Evolutionary conservation across 92 coral and sea anemone genomes (phyloP).

Genomic region (Zoanthus sansibaricus): DNA sequence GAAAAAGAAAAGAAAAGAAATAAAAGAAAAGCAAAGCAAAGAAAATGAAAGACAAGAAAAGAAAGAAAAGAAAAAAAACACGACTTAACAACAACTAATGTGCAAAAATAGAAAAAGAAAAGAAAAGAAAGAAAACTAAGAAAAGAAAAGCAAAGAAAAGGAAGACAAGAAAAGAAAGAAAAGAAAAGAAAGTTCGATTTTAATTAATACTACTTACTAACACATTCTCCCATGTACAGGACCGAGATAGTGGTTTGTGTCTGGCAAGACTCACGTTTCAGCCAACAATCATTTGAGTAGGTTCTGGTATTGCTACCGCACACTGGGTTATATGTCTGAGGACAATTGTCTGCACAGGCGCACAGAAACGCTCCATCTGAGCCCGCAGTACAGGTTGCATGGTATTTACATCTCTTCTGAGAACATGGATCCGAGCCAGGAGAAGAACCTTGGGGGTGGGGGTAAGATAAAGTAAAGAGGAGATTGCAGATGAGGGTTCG

Average conservation of each 20-base stretch:
- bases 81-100: too few relatives aligned
- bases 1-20: too few relatives aligned
- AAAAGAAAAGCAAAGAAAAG: too few relatives aligned
- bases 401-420: conserved; percentile 64
- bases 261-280: conserved; percentile 78
- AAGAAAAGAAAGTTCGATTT: background rate
- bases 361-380: conserved; percentile 67
- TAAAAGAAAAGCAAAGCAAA: too few relatives aligned
- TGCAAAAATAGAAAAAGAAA: too few relatives aligned
- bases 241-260: conserved; percentile 50
- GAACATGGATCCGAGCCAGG: conserved; percentile 69
- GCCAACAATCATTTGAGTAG: conserved; percentile 75
- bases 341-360: conserved; percentile 64
- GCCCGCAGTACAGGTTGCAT: conserved; percentile 64
- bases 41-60: too few relatives aligned
- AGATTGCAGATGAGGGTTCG: background rate
- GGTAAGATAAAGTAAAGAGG: background rate
- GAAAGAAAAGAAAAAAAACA: too few relatives aligned
- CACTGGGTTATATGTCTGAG: conserved; percentile 58
- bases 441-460: background rate
- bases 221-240: conserved; percentile 68
- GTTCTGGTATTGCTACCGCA: conserved; percentile 76
- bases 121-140: too few relatives aligned
- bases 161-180: too few relatives aligned
- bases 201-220: conserved; percentile 52